Conservation (phyloP, 1,140 invertebrate genomes). For the Tetramorium alpestre region DNA sequence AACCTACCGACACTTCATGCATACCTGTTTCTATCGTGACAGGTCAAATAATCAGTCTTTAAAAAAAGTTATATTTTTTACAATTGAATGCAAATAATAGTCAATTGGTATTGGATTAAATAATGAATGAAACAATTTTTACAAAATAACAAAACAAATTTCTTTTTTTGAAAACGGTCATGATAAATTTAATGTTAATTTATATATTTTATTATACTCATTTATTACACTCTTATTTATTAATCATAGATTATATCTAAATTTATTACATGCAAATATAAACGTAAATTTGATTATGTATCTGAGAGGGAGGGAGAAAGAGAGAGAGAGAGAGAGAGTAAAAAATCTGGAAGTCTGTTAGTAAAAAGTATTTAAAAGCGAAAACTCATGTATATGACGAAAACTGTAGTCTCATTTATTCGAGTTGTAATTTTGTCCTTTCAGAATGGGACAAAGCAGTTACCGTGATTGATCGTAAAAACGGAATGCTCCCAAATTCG, state of each 20-base stretch:
- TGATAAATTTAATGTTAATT: no score
- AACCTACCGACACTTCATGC: no score
- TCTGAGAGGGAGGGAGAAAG: background rate
- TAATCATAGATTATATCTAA: no score
- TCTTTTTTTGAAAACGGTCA: no score
- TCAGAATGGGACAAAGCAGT: constrained; percentile 64
- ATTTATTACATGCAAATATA: background rate
- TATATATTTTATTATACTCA: background rate
- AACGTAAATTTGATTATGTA: background rate
- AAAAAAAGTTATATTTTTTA: no score
- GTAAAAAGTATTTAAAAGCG: background rate
- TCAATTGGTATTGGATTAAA: no score
- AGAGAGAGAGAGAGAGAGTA: background rate
- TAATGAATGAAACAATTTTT: no score
- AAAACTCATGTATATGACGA: background rate
- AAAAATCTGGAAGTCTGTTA: background rate
- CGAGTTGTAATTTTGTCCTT: constrained; percentile 28
- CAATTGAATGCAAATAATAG: no score
- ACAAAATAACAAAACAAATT: no score
- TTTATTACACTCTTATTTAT: no score
- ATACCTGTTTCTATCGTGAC: no score
- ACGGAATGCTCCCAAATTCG: constrained; percentile 72
- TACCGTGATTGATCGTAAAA: constrained; percentile 58
- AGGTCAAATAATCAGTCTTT: no score
- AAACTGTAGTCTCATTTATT: constrained; percentile 65